Base-by-base conservation (phyloP, 2,113 vertebrate genomes). In the Australoheros scitulus region DNA sequence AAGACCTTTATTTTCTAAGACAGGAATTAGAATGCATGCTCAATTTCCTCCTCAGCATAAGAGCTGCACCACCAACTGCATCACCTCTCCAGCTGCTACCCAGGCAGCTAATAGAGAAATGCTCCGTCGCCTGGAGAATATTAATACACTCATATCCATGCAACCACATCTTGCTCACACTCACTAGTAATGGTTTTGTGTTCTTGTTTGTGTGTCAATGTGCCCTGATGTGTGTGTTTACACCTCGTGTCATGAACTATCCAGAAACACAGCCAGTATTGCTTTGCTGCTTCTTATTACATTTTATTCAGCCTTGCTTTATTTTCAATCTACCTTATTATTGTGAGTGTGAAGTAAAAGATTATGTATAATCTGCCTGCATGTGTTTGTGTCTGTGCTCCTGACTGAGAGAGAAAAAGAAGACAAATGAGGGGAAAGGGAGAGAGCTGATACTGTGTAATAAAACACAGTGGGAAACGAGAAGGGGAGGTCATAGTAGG, bases 1-100 rank as follows among this genome's bases (percentile, higher is more conserved):
- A 84, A 92, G 87, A 93, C 88, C 91, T 93, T 92, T 95, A 92
- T 93, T 95, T 94, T 94, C 88, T 79, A 84, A 92, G 92, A 89
- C 89, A 91, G 85, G 88, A 93, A 91, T 94, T 93, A 91, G 88
- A 94, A 95, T 91, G 82, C 90, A 90, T 79, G 88, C 90, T 93
- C 88, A 93, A 91, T 94, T 94, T 94, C 87, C 91, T 91, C 88
- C 84, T 79, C 83, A 70, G 76, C 86, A 88, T 82, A 90, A 90
- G 89, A 93, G 87, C 86, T 84, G 76, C 77, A 77, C 83, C 14
- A 59, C 78, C 81, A 24, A 90, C 90, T 92, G 83, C 88, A 92
- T 92, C 87, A 89, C 88, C 92, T 89, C 92, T 92, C 87, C 94
- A 94, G 87, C 93, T 95, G 90, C 87, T 89, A 86, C 88, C 87